Conservation (phyloP, 2,797 vertebrate species). For the Sebastes nivosus region DNA sequence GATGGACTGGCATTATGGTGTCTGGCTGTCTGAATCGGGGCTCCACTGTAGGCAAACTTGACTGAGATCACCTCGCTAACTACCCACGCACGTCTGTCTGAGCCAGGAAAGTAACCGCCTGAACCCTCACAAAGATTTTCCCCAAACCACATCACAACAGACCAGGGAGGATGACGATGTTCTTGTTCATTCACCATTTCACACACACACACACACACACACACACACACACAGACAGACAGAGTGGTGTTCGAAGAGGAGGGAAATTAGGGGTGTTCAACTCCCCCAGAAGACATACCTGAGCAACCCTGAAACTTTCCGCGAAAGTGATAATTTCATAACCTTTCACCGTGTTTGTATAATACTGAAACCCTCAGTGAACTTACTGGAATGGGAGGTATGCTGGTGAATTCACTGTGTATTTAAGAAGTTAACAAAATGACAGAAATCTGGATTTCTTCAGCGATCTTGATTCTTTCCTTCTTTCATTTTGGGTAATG, state of each 20-base stretch:
- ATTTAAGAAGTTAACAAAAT: background rate
- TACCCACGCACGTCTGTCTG: slow-evolving; percentile 73
- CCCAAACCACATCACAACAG: slow-evolving; percentile 76
- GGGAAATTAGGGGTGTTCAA: background rate
- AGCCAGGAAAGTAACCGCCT: slow-evolving; percentile 75
- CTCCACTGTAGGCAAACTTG: slow-evolving; percentile 74
- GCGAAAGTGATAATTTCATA: background rate
- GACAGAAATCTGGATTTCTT: background rate
- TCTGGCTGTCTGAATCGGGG: slow-evolving; percentile 78
- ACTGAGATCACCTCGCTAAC: slow-evolving; percentile 80
- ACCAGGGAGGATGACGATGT: slow-evolving; percentile 52
- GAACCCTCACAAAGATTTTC: slow-evolving; percentile 77
- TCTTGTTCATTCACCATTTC: slow-evolving; percentile 66
- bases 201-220: slow-evolving; percentile 43
- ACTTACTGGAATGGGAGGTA: background rate
- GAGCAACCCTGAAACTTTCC: background rate
- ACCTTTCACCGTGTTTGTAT: background rate
- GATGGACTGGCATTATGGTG: slow-evolving; percentile 81
- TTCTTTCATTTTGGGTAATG: background rate
- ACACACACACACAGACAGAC: slow-evolving; percentile 29
- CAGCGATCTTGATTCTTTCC: background rate
- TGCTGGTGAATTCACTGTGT: background rate
- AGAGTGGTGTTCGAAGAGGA: slow-evolving; percentile 12
- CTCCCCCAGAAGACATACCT: slow-evolving; percentile 6
- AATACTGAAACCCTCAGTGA: background rate